These are phyloP conservation scores for Ectemnius lituratus DNA, from an alignment of 2,888 invertebrate species.

Conservation along the genomic window DNA sequence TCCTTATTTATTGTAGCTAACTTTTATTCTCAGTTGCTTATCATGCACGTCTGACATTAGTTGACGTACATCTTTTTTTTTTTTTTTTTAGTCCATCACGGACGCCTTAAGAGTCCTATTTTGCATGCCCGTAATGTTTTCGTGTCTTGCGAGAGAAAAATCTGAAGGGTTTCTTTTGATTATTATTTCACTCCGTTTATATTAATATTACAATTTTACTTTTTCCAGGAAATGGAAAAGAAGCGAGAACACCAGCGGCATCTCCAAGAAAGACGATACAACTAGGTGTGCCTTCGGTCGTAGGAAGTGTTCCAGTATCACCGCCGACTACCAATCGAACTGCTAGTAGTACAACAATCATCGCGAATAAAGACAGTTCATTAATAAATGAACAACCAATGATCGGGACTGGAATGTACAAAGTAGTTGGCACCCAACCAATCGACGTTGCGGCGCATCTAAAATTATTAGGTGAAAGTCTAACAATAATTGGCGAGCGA, in stretches of 20 bases:
- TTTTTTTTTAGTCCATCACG: too few relatives aligned
- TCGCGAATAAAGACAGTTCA: conserved; percentile 55
- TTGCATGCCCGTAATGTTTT: conserved; percentile 24
- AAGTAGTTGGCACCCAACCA: conserved; percentile 87
- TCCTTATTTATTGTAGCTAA: conserved; percentile 39
- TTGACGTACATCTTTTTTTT: neutral
- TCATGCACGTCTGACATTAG: conserved; percentile 58
- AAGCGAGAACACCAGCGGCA: conserved; percentile 56
- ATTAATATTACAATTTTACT: too few relatives aligned
- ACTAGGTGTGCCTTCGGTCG: conserved; percentile 73
- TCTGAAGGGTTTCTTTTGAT: too few relatives aligned
- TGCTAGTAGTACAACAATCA: conserved; percentile 71
- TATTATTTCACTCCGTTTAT: too few relatives aligned
- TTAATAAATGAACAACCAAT: conserved; percentile 64
- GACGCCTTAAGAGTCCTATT: neutral
- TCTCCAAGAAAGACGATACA: conserved; percentile 74
- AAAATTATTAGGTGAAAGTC: conserved; percentile 93
- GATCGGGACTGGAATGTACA: conserved; percentile 79
- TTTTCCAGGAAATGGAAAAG: conserved; percentile 70
- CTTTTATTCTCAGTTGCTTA: conserved; percentile 42
- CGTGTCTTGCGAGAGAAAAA: conserved; percentile 28
- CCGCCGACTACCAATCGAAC: conserved; percentile 63
- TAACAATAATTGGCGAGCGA: conserved; percentile 94
- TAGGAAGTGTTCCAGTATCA: conserved; percentile 69
- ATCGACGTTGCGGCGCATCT: conserved; percentile 96